Conservation (phyloP, 1,140 invertebrate species). For the Babylonia areolata region DNA sequence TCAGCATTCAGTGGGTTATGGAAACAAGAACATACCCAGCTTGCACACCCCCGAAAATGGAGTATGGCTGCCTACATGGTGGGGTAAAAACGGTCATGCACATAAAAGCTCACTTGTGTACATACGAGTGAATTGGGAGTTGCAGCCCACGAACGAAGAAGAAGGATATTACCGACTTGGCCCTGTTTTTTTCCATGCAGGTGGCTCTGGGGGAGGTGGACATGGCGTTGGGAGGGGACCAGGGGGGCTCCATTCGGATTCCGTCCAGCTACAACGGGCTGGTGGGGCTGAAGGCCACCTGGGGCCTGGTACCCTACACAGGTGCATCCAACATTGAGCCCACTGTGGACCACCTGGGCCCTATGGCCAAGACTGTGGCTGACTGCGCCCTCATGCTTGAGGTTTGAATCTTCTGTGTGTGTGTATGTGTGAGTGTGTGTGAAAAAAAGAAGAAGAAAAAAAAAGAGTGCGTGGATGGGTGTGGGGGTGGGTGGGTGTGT, state of each 20-base stretch:
- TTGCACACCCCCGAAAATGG: no score
- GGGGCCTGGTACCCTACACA: constrained; percentile 70
- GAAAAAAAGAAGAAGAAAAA: no score
- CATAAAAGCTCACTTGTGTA: no score
- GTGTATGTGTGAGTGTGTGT: no score
- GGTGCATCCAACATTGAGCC: constrained; percentile 56
- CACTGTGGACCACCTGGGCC: constrained; percentile 67
- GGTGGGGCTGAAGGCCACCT: constrained; percentile 73
- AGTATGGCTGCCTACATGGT: no score
- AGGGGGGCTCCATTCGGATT: constrained; percentile 70
- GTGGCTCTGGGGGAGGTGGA: constrained; percentile 58
- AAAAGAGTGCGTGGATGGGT: not conserved
- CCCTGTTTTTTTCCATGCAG: no score
- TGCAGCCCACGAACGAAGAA: no score
- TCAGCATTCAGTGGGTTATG: no score
- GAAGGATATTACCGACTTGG: no score
- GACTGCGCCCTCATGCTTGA: constrained; percentile 69
- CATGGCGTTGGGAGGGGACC: constrained; percentile 68
- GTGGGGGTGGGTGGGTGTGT: no score
- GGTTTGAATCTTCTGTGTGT: constrained; percentile 41
- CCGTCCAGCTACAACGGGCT: constrained; percentile 69
- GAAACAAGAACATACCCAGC: no score
- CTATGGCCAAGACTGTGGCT: constrained; percentile 63
- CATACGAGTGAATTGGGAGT: not conserved
- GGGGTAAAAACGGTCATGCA: no score